Evolutionary conservation across 2,113 vertebrate genomes (phyloP).

Genomic region (Chlorocebus sabaeus): DNA sequence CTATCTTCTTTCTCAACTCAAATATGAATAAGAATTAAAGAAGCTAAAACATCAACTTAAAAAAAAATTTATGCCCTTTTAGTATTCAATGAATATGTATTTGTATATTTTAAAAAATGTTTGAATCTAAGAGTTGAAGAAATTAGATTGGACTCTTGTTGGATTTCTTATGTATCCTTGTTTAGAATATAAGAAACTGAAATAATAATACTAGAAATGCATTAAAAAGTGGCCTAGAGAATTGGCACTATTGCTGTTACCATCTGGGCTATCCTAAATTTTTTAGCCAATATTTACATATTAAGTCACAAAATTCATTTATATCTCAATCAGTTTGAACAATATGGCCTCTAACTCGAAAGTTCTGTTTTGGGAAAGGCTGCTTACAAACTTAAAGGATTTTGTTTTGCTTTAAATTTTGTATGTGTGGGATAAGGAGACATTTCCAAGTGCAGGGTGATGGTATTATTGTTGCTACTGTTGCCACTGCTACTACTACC

Average conservation of each 20-base stretch:
- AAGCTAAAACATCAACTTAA: slow-evolving; percentile 9
- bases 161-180: neutral
- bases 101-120: slow-evolving; percentile 20
- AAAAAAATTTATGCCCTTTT: slow-evolving; percentile 4
- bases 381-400: neutral
- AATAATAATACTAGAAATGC: neutral
- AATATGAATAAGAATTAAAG: slow-evolving; percentile 26
- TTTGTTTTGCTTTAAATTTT: neutral
- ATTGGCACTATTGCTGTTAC: neutral
- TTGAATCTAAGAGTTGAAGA: slow-evolving; percentile 26
- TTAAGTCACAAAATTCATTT: slow-evolving; percentile 33
- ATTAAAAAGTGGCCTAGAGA: slow-evolving; percentile 1
- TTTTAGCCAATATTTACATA: slow-evolving; percentile 39
- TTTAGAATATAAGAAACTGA: slow-evolving; percentile 30
- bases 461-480: neutral
- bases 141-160: neutral
- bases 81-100: neutral
- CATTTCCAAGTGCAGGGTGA: neutral
- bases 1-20: neutral
- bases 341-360: neutral
- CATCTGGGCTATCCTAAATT: slow-evolving; percentile 2
- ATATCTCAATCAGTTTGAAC: neutral
- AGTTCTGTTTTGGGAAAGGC: neutral
- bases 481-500: neutral
- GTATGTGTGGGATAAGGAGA: neutral